Evolutionary conservation across 2,888 invertebrate species (phyloP), one percentile per base, ranked within the genome.

Genomic region (Meliscaeva auricollis): DNA sequence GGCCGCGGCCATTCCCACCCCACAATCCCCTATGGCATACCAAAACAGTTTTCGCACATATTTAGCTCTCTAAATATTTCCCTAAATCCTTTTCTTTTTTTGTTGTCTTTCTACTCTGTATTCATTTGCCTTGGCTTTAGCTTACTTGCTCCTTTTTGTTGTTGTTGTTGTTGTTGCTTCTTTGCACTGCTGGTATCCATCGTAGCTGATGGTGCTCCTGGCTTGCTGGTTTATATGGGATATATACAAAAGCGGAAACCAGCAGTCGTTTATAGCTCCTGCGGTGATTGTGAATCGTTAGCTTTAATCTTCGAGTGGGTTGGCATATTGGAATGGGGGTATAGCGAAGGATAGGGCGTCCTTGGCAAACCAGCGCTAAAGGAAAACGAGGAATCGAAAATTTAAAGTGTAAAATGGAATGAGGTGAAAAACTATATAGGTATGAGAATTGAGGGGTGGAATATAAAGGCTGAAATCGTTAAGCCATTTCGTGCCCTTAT

Each of bases 201-300:
- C 20, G 6, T 48, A 2, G 4, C 15, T 58, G 2, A 3, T 17
- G 8, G 7, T 35, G n/a, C n/a, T n/a, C 13, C 35, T 17, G 26
- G 62, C 6, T 32, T 46, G 41, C 22, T 64, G 30, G 48, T 35
- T 13, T 66, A 32, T 32, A 66, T 48, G 66, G 64, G 50, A 13
- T 38, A 9, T 66, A 50, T 30, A 50, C 11, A 46, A 20, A 15
- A 54, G 38, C 60, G 75, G 69, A 72, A 68, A 52, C 77, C 76
- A 73, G 60, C 44, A 58, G 79, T 68, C 84, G 81, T 80, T 70
- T 80, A 68, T 76, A 81, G 72, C 64, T 72, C 60, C 80, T 80
- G 76, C 72, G 72, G 85, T 77, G 85, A 73, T 81, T 85, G 85
- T 81, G 81, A 85, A 69, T 64, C 76, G 85, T 77, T 81, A 77